These are phyloP conservation scores for Sorex fumeus DNA, from an alignment of 2,113 vertebrate genomes.

Conservation along the genomic window DNA sequence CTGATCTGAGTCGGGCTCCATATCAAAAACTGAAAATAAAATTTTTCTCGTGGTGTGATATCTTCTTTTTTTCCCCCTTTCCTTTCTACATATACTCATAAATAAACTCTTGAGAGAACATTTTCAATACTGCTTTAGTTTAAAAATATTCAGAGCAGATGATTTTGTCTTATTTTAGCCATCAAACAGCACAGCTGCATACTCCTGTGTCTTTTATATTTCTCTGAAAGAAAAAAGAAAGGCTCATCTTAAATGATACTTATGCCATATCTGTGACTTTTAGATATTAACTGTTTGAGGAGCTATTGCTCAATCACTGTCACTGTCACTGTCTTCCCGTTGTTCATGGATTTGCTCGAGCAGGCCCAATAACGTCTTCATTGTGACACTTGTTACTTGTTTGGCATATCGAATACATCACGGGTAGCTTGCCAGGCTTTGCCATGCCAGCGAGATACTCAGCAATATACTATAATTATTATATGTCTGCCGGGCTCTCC, in stretches of 20 bases:
- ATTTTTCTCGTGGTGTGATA: background rate
- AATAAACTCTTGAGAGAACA: background rate
- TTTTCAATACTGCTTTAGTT: background rate
- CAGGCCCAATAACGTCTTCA: no score
- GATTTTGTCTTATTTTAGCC: constrained; percentile 42
- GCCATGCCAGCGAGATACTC: no score
- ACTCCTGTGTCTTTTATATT: background rate
- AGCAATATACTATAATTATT: no score
- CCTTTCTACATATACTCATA: background rate
- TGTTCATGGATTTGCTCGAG: no score
- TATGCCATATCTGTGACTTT: background rate
- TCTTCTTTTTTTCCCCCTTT: constrained; percentile 15
- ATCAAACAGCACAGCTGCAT: background rate
- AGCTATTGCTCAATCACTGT: background rate
- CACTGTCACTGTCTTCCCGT: no score
- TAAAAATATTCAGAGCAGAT: constrained; percentile 68
- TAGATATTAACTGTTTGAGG: background rate
- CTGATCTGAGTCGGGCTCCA: background rate
- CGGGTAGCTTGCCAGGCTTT: no score
- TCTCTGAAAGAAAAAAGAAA: background rate
- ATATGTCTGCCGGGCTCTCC: no score
- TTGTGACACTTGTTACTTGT: no score
- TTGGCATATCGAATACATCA: no score
- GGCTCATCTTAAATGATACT: background rate
- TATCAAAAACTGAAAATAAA: background rate